Conservation (phyloP, 1,140 invertebrate genomes). For the Triops longicaudatus region DNA sequence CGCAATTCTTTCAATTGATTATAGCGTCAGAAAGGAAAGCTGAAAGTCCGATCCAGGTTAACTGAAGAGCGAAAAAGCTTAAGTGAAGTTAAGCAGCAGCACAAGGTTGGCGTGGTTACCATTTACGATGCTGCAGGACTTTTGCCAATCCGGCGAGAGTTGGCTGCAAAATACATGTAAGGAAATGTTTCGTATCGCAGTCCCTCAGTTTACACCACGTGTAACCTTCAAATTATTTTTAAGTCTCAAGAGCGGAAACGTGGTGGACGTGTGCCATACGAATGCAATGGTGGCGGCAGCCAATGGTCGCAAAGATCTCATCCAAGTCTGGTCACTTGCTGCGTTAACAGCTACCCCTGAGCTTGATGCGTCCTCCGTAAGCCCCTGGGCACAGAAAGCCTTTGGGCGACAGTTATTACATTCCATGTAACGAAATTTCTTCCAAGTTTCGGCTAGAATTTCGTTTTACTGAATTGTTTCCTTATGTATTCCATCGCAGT, state of each 20-base stretch:
- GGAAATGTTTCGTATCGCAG: slow-evolving; percentile 46
- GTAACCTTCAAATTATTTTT: too few relatives aligned
- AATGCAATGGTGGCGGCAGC: slow-evolving; percentile 67
- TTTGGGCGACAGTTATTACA: slow-evolving; percentile 76
- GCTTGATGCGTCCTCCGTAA: slow-evolving; percentile 47
- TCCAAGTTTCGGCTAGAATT: not conserved
- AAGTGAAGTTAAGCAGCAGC: slow-evolving; percentile 20
- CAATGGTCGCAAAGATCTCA: slow-evolving; percentile 66
- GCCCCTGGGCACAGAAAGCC: slow-evolving; percentile 68
- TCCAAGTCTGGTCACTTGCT: slow-evolving; percentile 75
- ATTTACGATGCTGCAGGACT: slow-evolving; percentile 70
- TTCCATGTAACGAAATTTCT: slow-evolving; percentile 57
- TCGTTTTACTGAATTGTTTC: not conserved
- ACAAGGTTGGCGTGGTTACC: slow-evolving; percentile 50
- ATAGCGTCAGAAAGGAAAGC: slow-evolving; percentile 18
- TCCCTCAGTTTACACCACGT: too few relatives aligned
- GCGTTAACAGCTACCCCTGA: slow-evolving; percentile 56
- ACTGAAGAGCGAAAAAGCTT: slow-evolving; percentile 13
- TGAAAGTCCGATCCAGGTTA: slow-evolving; percentile 9
- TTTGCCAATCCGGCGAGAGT: slow-evolving; percentile 63
- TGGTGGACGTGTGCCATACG: slow-evolving; percentile 61
- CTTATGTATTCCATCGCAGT: slow-evolving; percentile 36
- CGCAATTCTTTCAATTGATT: not conserved
- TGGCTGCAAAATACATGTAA: slow-evolving; percentile 75
- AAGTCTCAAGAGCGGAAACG: slow-evolving; percentile 50